Percentiles rank a stretch among this genome's conserved stretches.
These are phyloP conservation scores for Corapipo altera DNA, from an alignment of 2,113 vertebrate genomes.

Conservation along the genomic window DNA sequence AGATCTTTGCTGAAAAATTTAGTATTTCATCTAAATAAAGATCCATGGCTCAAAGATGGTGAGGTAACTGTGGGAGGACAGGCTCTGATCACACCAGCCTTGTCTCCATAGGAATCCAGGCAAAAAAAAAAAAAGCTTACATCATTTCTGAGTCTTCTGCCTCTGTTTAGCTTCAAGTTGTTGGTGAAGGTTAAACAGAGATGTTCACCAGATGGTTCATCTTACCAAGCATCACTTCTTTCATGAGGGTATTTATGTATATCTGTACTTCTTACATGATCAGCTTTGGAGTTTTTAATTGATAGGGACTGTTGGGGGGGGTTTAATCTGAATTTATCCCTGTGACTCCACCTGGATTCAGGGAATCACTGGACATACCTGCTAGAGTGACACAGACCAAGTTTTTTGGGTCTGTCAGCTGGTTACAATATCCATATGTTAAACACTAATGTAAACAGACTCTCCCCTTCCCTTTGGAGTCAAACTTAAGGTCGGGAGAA, in stretches of 20 bases:
- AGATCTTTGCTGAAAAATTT: not conserved
- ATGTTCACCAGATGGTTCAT: conserved; percentile 53
- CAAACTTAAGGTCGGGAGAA: not conserved
- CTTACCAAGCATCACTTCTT: not conserved
- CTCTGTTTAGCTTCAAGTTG: conserved; percentile 55
- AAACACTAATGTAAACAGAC: not conserved
- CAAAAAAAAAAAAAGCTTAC: not conserved
- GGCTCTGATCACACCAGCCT: conserved; percentile 3
- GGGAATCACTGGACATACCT: not conserved
- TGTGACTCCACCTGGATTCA: not conserved
- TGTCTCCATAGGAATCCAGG: conserved; percentile 2
- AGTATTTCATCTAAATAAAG: not conserved
- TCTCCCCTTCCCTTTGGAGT: not conserved
- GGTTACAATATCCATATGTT: not conserved
- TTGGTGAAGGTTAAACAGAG: conserved; percentile 43
- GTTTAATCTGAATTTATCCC: not conserved
- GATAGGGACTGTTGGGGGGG: not conserved
- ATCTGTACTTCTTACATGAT: rapidly evolving
- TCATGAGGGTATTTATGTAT: not conserved
- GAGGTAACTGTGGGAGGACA: conserved; percentile 12
- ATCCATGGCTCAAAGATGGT: not conserved
- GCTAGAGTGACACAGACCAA: not conserved
- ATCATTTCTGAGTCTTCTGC: conserved; percentile 36
- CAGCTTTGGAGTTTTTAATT: not conserved
- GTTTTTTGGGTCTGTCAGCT: not conserved